phyloP scores from a whole-genome alignment of 30 jellyfish, hydroid and myxozoan species.

The Hydractinia echinata region DNA sequence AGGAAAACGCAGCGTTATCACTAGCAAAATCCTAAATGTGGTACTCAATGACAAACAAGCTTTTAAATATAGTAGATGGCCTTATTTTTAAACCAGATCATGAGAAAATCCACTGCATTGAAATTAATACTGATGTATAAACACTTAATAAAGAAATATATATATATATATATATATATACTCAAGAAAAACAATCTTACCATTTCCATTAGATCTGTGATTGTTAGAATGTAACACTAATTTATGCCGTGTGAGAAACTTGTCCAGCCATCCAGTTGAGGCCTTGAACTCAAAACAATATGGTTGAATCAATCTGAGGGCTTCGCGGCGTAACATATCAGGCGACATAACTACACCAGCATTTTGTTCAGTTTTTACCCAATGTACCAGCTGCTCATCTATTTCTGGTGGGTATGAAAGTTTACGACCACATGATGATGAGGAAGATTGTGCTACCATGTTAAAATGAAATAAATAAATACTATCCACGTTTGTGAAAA shows the following conservation, averaged over 20 bases:
- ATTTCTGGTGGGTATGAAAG: slow-evolving; percentile 62
- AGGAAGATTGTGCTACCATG: no score
- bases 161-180: no score
- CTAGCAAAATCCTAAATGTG: no score
- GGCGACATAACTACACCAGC: slow-evolving; percentile 45
- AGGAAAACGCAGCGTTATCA: no score
- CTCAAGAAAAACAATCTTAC: background rate
- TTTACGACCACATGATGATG: slow-evolving; percentile 44
- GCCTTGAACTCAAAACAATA: slow-evolving; percentile 81
- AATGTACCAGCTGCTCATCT: slow-evolving; percentile 55
- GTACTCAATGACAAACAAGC: no score
- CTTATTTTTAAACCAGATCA: no score
- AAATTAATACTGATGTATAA: no score
- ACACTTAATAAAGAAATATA: no score
- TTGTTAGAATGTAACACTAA: slow-evolving; percentile 30
- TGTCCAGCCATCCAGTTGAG: slow-evolving; percentile 80
- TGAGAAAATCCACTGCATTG: no score
- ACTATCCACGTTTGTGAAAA: no score
- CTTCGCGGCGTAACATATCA: slow-evolving; percentile 68
- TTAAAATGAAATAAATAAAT: no score
- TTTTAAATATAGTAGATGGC: no score
- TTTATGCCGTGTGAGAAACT: slow-evolving; percentile 62
- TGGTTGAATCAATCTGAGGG: slow-evolving; percentile 45
- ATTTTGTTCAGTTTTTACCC: slow-evolving; percentile 55
- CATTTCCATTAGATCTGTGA: background rate